Conservation (phyloP, 2,888 invertebrate genomes). For the Pheosia tremula region DNA sequence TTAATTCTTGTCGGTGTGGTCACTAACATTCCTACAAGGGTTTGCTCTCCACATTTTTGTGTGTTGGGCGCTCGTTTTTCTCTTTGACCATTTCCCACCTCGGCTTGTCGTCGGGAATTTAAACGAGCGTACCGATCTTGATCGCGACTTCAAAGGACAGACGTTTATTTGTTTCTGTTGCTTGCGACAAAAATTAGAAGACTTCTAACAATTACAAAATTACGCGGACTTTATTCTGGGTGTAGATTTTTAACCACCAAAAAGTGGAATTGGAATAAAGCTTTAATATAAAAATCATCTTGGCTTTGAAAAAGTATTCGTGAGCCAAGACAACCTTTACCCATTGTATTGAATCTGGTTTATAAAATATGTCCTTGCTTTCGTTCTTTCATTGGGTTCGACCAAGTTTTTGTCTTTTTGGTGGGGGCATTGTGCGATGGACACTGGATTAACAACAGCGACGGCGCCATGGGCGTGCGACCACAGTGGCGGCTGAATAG, state of each 20-base stretch:
- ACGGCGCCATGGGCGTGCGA: slow-evolving; percentile 69
- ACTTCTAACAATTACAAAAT: slow-evolving; percentile 54
- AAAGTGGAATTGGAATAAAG: not conserved
- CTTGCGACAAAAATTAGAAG: slow-evolving; percentile 56
- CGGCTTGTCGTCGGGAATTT: slow-evolving; percentile 67
- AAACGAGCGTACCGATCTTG: slow-evolving; percentile 69
- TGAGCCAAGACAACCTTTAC: slow-evolving; percentile 20
- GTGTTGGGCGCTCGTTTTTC: slow-evolving; percentile 65
- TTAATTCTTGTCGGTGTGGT: slow-evolving; percentile 62
- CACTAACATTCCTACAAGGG: slow-evolving; percentile 75
- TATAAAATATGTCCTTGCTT: slow-evolving; percentile 56
- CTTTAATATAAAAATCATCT: slow-evolving; percentile 18
- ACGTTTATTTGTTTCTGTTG: slow-evolving; percentile 48
- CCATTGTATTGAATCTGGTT: slow-evolving; percentile 60
- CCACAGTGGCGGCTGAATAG: slow-evolving; percentile 61
- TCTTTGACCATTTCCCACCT: slow-evolving; percentile 71
- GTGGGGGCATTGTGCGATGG: slow-evolving; percentile 66
- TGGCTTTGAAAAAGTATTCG: slow-evolving; percentile 33
- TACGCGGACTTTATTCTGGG: slow-evolving; percentile 29
- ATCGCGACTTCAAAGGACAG: slow-evolving; percentile 49
- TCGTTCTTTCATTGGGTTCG: slow-evolving; percentile 49
- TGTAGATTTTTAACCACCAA: not conserved
- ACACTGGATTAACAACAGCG: slow-evolving; percentile 75
- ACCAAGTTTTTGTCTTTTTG: slow-evolving; percentile 60
- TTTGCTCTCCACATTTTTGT: slow-evolving; percentile 76